Evolutionary conservation across 2,888 invertebrate species (phyloP).

Genomic region (Entomobrya multifasciata): DNA sequence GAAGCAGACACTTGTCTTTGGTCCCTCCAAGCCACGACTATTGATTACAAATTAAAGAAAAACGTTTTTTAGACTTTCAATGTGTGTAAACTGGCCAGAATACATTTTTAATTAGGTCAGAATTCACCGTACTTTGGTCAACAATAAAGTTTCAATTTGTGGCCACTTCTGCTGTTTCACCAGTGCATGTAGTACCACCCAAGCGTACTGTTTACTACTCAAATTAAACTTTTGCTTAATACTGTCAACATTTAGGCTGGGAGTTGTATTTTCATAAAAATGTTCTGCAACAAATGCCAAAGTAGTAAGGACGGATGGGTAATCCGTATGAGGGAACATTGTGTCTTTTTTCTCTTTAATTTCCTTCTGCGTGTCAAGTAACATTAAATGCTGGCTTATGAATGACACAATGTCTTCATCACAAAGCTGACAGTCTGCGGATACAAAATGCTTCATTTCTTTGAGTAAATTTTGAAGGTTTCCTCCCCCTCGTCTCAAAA

Average conservation of each 20-base stretch:
- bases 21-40: constrained; percentile 83
- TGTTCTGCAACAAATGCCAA: constrained; percentile 75
- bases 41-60: constrained; percentile 43
- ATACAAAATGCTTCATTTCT: constrained; percentile 78
- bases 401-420: constrained; percentile 76
- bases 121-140: constrained; percentile 86
- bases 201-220: constrained; percentile 86
- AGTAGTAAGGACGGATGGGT: constrained; percentile 77
- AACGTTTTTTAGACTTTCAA: no score
- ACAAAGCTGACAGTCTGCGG: constrained; percentile 77
- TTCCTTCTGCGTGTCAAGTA: constrained; percentile 77
- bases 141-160: constrained; percentile 84
- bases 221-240: constrained; percentile 81
- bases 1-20: constrained; percentile 82
- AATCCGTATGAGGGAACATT: constrained; percentile 67
- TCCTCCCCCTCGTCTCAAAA: constrained; percentile 72
- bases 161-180: constrained; percentile 85
- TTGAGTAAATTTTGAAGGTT: constrained; percentile 76
- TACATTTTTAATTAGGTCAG: no score
- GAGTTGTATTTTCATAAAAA: constrained; percentile 74
- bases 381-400: constrained; percentile 75
- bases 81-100: no score
- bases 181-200: constrained; percentile 86
- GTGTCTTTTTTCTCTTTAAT: constrained; percentile 77
- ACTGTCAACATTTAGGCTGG: constrained; percentile 68